Evolutionary conservation across 2,113 vertebrate species (phyloP), one percentile per base, ranked within the genome.

Genomic region (Oophaga pumilio): DNA sequence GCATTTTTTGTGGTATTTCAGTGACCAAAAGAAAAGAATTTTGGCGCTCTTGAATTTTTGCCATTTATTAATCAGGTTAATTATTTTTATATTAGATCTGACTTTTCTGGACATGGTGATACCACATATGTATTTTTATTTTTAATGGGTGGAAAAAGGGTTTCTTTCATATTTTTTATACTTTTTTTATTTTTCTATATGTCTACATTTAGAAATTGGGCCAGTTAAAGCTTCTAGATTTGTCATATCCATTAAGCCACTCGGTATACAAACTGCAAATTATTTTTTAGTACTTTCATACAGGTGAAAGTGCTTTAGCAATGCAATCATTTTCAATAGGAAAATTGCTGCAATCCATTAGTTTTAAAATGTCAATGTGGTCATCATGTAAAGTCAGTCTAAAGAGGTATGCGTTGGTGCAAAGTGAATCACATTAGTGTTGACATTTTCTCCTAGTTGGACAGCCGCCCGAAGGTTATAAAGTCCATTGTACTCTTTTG

Each of bases 241-340:
- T 53, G 66, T 62, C 28, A 9, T 9, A 26, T 59, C 57, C 57
- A 76, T 52, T 76, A 85, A 43, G 57, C 76, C 43, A 76, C 73
- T 33, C 28, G 8, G 1, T 66, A 60, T 52, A 85, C 73, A 52
- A 15, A n/a, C 18, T 49, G 14, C 15, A 57, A 12, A 50, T 53
- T 76, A 50, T 50, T 50, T 76, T 85, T 85, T 20, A 50, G 13
- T 62, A 9, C 22, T 76, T 33, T 43, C 24, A 33, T 12, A 56
- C 73, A 76, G 84, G 84, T 85, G 84, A 28, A 85, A 85, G 76
- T 76, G 57, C 57, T 59, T 76, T 60, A 49, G 73, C 57, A 76
- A 76, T 85, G n/a, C 53, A 76, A 76, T 85, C 69, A 76, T 49
- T 76, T 26, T 62, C 13, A 57, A 76, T 28, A 60, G 52, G 66